These are phyloP conservation scores for Himalopsyche tibetana DNA, from an alignment of 2,888 invertebrate genomes.

Conservation along the genomic window DNA sequence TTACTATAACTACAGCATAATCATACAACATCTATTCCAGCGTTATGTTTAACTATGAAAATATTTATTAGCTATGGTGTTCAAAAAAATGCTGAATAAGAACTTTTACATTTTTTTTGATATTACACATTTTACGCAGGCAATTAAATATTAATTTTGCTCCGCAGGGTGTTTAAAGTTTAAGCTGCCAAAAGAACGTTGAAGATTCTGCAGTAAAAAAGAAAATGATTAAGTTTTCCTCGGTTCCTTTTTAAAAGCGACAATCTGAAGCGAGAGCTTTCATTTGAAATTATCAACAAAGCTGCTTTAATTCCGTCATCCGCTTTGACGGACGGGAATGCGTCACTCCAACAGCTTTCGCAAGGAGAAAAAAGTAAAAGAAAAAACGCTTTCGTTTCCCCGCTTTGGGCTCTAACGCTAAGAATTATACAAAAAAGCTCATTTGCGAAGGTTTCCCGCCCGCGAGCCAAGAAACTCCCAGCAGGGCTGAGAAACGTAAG, in stretches of 20 bases:
- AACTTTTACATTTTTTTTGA: no score
- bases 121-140: no score
- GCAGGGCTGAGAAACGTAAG: background rate
- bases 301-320: conserved; percentile 29
- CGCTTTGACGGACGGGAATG: conserved; percentile 50
- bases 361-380: conserved; percentile 51
- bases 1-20: no score
- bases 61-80: no score
- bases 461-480: background rate
- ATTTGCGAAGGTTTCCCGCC: conserved; percentile 60
- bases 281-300: conserved; percentile 31
- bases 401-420: conserved; percentile 34
- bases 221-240: conserved; percentile 34
- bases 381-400: conserved; percentile 28
- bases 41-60: no score
- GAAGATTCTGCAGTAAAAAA: conserved; percentile 13
- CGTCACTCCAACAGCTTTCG: conserved; percentile 57
- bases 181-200: conserved; percentile 17
- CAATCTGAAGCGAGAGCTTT: conserved; percentile 21
- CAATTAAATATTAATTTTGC: no score
- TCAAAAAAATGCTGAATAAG: no score
- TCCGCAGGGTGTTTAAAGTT: background rate
- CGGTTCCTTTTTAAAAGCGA: conserved; percentile 24
- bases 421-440: conserved; percentile 62
- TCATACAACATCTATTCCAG: no score